These are phyloP conservation scores for Hucho hucho DNA, from an alignment of 2,113 vertebrate genomes.

Conservation along the genomic window DNA sequence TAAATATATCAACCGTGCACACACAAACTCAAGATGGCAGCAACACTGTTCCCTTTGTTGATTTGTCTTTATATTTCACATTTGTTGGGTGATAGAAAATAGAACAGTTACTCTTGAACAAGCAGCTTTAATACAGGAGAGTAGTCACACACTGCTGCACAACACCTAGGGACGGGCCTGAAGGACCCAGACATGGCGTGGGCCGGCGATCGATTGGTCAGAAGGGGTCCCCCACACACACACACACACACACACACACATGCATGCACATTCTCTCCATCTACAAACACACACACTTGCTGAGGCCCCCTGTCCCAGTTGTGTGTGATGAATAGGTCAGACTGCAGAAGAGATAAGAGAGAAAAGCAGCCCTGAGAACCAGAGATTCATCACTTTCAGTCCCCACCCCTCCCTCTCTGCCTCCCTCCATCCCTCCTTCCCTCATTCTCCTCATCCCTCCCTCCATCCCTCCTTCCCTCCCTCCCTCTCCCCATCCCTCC, in stretches of 20 bases:
- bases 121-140: slow-evolving; percentile 38
- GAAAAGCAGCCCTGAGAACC: no score
- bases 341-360: not conserved
- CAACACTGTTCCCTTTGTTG: slow-evolving; percentile 25
- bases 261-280: not conserved
- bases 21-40: slow-evolving; percentile 11
- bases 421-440: not conserved
- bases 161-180: no score
- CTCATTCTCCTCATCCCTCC: not conserved
- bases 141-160: slow-evolving; percentile 19
- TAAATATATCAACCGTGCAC: slow-evolving; percentile 32
- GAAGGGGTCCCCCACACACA: no score
- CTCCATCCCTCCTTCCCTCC: not conserved
- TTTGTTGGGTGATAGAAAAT: slow-evolving; percentile 31
- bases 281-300: not conserved
- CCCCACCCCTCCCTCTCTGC: not conserved
- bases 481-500: not conserved
- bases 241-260: not conserved
- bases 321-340: not conserved
- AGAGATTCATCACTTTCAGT: no score
- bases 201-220: no score
- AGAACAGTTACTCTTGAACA: slow-evolving; percentile 42
- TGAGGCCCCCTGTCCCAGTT: no score
- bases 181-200: no score
- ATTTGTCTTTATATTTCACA: slow-evolving; percentile 40